These are phyloP conservation scores for Thinocorus orbignyianus DNA, from an alignment of 2,113 vertebrate species.

Conservation along the genomic window DNA sequence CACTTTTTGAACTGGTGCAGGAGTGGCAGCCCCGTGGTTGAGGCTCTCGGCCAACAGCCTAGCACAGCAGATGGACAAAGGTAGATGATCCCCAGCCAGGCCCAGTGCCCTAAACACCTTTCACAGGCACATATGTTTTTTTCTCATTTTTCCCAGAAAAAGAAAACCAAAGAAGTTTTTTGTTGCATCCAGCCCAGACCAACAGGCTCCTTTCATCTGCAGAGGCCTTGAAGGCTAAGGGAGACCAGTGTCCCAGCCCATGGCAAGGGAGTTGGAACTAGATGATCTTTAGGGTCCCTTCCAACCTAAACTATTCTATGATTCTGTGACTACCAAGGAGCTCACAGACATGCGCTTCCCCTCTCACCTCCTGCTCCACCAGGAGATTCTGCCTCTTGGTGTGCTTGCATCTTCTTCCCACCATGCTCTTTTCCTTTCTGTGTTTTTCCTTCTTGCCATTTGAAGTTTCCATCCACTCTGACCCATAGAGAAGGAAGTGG, in stretches of 20 bases:
- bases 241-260: background rate
- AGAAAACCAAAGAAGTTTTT: background rate
- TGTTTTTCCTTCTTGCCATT: background rate
- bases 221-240: background rate
- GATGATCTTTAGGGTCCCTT: too few relatives aligned
- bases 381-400: background rate
- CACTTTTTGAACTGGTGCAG: background rate
- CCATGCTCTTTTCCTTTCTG: background rate
- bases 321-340: background rate
- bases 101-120: background rate
- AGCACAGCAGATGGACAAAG: background rate
- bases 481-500: fast-evolving
- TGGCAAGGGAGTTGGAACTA: too few relatives aligned
- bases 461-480: background rate
- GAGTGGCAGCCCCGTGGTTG: fast-evolving
- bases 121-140: background rate
- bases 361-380: background rate
- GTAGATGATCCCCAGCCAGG: background rate
- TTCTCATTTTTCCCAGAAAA: background rate
- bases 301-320: too few relatives aligned
- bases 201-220: background rate
- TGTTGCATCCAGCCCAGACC: background rate
- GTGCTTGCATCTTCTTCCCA: background rate
- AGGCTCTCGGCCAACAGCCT: background rate
- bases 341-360: background rate